Evolutionary conservation across 2,797 vertebrate genomes (phyloP).

Genomic region (Limnodromus scolopaceus): DNA sequence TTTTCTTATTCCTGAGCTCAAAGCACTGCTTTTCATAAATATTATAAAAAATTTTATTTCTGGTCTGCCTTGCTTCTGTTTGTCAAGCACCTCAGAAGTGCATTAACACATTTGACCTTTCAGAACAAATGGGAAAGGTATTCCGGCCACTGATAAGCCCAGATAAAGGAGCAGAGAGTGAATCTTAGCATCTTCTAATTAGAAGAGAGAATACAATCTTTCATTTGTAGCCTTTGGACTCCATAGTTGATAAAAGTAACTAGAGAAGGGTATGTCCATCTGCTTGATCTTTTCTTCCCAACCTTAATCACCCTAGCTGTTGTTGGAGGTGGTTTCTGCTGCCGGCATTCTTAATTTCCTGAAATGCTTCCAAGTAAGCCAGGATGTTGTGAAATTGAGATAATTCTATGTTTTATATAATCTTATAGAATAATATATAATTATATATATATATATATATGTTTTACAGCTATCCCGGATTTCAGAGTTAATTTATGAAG

Average conservation of each 20-base stretch:
- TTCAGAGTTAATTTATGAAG: neutral
- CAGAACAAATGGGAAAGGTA: neutral
- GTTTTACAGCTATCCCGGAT: neutral
- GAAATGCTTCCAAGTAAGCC: conserved; percentile 7
- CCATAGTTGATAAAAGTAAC: neutral
- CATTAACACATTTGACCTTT: neutral
- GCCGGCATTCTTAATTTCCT: neutral
- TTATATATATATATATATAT: neutral
- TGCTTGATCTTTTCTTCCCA: neutral
- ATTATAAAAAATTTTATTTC: neutral
- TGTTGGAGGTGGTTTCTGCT: neutral
- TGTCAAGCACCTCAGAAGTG: neutral
- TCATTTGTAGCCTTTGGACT: neutral
- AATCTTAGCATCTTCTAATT: neutral
- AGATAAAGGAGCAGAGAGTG: neutral
- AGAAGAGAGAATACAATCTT: neutral
- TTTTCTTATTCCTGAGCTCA: neutral
- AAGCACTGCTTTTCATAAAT: neutral
- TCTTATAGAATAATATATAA: neutral
- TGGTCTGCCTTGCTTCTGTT: neutral
- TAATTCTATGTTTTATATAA: neutral
- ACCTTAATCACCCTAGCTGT: neutral
- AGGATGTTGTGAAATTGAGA: neutral
- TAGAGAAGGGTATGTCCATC: neutral
- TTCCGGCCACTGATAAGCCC: neutral